Conservation (phyloP, 2,113 vertebrate genomes). For the Erythrocercus mccallii region DNA sequence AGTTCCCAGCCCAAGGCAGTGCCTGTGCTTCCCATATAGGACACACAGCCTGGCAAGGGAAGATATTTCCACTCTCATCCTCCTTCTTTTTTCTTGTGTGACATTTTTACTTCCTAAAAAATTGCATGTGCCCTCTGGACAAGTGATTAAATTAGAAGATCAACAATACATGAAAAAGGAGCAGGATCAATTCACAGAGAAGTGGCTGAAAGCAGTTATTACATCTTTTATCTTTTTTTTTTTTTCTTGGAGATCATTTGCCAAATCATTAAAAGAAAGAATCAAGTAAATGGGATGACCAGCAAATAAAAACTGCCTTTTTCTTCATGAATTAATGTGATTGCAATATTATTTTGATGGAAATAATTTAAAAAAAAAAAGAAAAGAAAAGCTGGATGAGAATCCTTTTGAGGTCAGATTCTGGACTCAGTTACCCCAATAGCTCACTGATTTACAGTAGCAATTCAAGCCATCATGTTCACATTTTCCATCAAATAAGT, state of each 20-base stretch:
- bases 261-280: neutral
- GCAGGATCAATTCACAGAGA: neutral
- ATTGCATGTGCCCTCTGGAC: neutral
- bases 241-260: neutral
- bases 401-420: neutral
- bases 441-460: neutral
- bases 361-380: neutral
- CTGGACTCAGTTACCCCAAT: neutral
- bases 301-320: neutral
- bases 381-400: neutral
- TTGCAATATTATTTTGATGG: neutral
- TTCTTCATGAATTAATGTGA: neutral
- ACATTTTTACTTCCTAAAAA: slow-evolving; percentile 28
- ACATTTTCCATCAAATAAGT: neutral
- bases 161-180: slow-evolving; percentile 25
- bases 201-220: neutral
- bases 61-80: neutral
- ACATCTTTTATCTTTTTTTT: neutral
- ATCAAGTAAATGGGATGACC: neutral
- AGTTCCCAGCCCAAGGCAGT: neutral
- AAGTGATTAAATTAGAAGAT: slow-evolving; percentile 43
- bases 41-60: neutral
- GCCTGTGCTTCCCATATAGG: neutral
- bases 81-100: neutral
- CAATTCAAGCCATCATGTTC: neutral